These are phyloP conservation scores for Lanistes nyassanus DNA, from an alignment of 1,140 invertebrate species.

Conservation along the genomic window DNA sequence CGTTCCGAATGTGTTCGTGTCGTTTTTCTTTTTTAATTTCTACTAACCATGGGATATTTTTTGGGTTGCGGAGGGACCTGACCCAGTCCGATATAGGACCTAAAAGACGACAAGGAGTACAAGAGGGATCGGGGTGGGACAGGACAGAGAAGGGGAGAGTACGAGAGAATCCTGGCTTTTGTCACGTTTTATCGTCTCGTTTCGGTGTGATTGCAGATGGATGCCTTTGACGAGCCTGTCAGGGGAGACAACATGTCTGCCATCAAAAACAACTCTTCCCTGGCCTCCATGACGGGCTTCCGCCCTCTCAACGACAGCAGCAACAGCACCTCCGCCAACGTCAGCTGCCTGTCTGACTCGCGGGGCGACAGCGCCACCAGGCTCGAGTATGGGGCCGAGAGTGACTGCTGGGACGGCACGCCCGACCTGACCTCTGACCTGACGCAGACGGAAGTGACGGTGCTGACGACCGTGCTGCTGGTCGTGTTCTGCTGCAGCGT, in stretches of 20 bases:
- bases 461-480: slow-evolving; percentile 40
- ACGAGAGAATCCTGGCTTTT: background rate
- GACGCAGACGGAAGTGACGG: slow-evolving; percentile 31
- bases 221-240: background rate
- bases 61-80: no score
- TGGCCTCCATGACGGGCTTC: background rate
- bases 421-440: background rate
- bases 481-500: slow-evolving; percentile 63
- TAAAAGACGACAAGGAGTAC: background rate
- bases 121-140: background rate
- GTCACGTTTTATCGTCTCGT: background rate
- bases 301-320: background rate
- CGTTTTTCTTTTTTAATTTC: no score
- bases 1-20: no score
- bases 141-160: background rate
- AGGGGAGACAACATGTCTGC: background rate
- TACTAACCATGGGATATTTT: no score
- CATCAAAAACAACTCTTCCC: background rate
- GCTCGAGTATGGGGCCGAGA: background rate
- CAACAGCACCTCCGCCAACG: background rate
- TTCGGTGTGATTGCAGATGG: background rate
- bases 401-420: background rate
- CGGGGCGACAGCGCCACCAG: background rate
- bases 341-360: background rate
- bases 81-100: no score